Conservation (phyloP, 2,113 vertebrate genomes). For the Manacus vitellinus region DNA sequence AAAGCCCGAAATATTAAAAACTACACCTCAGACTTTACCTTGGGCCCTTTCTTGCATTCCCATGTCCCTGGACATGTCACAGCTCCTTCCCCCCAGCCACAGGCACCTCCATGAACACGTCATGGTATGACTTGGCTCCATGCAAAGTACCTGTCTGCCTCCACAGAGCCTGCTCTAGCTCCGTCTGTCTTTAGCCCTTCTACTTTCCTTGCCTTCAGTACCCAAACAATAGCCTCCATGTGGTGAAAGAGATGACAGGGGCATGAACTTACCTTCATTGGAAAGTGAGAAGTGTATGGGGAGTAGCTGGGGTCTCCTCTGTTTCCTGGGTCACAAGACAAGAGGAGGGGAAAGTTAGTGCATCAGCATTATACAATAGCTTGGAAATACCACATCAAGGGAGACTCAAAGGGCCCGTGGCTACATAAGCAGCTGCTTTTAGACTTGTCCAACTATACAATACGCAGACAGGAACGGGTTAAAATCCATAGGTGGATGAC, state of each 20-base stretch:
- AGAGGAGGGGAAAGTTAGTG: not conserved
- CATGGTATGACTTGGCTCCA: not conserved
- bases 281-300: constrained; percentile 71
- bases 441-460: not conserved
- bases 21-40: not conserved
- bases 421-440: not conserved
- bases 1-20: not conserved
- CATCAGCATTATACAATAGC: not conserved
- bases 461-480: not conserved
- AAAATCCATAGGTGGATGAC: not conserved
- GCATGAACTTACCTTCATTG: constrained; percentile 69
- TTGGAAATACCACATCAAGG: not conserved
- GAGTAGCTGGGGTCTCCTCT: not conserved
- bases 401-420: not conserved
- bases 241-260: not conserved
- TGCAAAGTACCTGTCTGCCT: not conserved
- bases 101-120: not conserved
- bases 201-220: not conserved
- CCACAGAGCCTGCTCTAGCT: not conserved
- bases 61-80: not conserved
- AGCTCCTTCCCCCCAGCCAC: not conserved
- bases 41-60: not conserved
- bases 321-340: not conserved
- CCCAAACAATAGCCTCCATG: not conserved
- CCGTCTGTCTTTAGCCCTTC: not conserved